These are phyloP conservation scores for Anoplophora glabripennis DNA, from an alignment of 1,140 invertebrate species.

Conservation along the genomic window DNA sequence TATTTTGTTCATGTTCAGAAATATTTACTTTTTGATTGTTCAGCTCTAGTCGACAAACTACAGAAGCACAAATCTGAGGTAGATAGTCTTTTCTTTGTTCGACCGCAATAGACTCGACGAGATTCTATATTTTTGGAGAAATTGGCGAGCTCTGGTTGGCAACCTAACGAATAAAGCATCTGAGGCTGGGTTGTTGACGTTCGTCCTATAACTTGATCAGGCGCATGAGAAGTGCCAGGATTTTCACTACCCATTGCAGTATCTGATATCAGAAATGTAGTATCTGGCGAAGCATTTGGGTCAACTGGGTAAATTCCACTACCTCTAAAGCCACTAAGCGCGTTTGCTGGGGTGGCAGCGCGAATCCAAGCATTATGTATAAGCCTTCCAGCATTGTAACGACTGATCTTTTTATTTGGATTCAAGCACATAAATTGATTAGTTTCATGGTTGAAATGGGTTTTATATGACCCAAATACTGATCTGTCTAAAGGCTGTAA, in stretches of 20 bases:
- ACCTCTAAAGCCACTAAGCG: constrained; percentile 13
- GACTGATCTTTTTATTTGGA: constrained; percentile 8
- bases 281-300: constrained; percentile 9
- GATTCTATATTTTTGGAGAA: background rate
- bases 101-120: background rate
- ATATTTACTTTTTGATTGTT: background rate
- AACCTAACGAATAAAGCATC: constrained; percentile 7
- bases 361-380: constrained; percentile 6
- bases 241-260: constrained; percentile 4
- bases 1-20: background rate
- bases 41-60: constrained; percentile 1
- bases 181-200: constrained; percentile 7
- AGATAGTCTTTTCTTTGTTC: background rate
- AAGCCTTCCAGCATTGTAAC: constrained; percentile 9
- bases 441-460: constrained; percentile 14
- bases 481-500: constrained; percentile 38
- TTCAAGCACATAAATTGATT: constrained; percentile 5
- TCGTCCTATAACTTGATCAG: constrained; percentile 6
- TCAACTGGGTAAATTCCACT: constrained; percentile 13
- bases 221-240: background rate
- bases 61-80: constrained; percentile 8
- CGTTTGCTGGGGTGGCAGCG: constrained; percentile 10
- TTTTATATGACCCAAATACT: constrained; percentile 39
- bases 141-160: constrained; percentile 7
- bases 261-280: constrained; percentile 11